phyloP scores from a whole-genome alignment of 2,888 invertebrate genomes.

The Pasiphila rectangulata region DNA sequence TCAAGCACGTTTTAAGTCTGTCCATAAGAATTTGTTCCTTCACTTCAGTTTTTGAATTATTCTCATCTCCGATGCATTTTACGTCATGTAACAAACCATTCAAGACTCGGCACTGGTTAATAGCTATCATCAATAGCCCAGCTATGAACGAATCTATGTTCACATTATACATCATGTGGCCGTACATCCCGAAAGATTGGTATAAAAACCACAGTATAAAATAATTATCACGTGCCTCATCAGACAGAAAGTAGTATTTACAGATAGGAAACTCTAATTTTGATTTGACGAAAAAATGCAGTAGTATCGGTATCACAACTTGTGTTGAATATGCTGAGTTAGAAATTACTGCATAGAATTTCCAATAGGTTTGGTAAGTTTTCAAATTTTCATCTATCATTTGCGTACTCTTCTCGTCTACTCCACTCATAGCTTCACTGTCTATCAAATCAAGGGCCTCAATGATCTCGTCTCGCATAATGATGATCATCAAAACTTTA shows the following conservation, averaged over 20 bases:
- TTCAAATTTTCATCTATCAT: conserved; percentile 41
- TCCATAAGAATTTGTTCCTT: conserved; percentile 26
- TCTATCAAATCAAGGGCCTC: conserved; percentile 53
- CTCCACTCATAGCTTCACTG: conserved; percentile 47
- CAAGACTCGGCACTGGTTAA: conserved; percentile 52
- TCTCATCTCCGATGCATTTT: conserved; percentile 34
- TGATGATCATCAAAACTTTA: conserved; percentile 56
- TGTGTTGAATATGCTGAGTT: conserved; percentile 43
- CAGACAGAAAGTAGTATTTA: conserved; percentile 61
- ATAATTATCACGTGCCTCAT: conserved; percentile 45
- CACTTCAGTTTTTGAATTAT: conserved; percentile 32
- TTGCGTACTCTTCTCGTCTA: conserved; percentile 40
- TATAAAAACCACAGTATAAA: conserved; percentile 52
- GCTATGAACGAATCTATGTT: conserved; percentile 56
- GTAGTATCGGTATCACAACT: conserved; percentile 46
- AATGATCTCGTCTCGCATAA: conserved; percentile 48
- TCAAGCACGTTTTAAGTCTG: conserved; percentile 35
- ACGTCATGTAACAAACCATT: conserved; percentile 48
- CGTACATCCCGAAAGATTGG: conserved; percentile 57
- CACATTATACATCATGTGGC: conserved; percentile 61
- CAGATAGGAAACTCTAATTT: conserved; percentile 56
- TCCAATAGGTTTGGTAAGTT: conserved; percentile 46
- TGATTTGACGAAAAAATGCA: conserved; percentile 42
- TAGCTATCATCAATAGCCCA: conserved; percentile 52
- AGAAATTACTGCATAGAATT: conserved; percentile 38